Percentiles rank a stretch among this genome's conserved stretches.
These are phyloP conservation scores for Phymorhynchus buccinoides DNA, from an alignment of 1,140 invertebrate species.

Conservation along the genomic window DNA sequence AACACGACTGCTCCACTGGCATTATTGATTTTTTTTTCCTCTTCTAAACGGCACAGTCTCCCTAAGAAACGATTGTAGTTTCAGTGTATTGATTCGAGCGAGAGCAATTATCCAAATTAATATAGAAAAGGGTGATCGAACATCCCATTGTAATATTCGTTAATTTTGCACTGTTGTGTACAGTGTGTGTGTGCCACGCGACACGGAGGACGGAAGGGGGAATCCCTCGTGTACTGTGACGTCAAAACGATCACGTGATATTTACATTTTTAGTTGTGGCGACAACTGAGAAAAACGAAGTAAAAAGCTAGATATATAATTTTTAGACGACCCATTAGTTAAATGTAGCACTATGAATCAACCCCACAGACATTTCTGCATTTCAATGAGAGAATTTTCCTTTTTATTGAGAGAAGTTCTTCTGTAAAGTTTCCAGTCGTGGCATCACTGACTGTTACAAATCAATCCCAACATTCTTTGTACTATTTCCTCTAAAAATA, in stretches of 20 bases:
- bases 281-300: background rate
- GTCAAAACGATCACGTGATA: slow-evolving; percentile 14
- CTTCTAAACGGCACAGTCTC: background rate
- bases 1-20: background rate
- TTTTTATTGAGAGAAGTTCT: background rate
- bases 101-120: background rate
- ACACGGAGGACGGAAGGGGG: slow-evolving; percentile 6
- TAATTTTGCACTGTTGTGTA: background rate
- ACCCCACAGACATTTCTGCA: too few species aligned
- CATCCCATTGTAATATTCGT: background rate
- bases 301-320: background rate
- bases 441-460: slow-evolving; percentile 24
- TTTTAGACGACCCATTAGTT: too few species aligned
- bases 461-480: slow-evolving; percentile 41
- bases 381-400: background rate
- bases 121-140: background rate
- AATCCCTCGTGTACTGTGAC: slow-evolving; percentile 34
- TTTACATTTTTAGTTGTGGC: background rate
- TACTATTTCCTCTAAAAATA: slow-evolving; percentile 43
- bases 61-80: background rate
- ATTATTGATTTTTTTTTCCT: background rate
- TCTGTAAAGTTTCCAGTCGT: background rate
- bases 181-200: background rate
- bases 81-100: background rate
- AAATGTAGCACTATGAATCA: background rate